phyloP scores from a whole-genome alignment of 1,140 invertebrate genomes.

The Zaprionus vittiger region DNA sequence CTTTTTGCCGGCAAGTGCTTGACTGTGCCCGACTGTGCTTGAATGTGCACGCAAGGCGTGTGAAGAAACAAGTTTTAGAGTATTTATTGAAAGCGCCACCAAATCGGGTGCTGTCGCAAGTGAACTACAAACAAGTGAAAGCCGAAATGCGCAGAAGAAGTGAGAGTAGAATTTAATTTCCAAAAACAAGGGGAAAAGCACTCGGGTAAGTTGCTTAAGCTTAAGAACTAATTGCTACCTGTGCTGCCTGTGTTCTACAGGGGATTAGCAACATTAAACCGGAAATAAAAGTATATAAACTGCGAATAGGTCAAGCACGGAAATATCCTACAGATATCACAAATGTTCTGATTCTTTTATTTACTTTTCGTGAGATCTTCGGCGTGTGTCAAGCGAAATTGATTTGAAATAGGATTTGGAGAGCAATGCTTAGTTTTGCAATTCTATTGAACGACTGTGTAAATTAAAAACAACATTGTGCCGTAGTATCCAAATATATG shows the following conservation, averaged over 20 bases:
- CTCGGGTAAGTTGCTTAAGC: conserved; percentile 35
- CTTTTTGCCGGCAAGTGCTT: conserved; percentile 56
- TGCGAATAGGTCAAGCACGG: background rate
- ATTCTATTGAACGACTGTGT: background rate
- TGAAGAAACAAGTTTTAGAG: conserved; percentile 13
- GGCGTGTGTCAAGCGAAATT: too few species aligned
- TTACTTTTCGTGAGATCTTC: background rate
- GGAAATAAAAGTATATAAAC: conserved; percentile 4
- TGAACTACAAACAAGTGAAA: conserved; percentile 21
- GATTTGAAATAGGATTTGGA: background rate
- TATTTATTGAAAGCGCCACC: conserved; percentile 12
- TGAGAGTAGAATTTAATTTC: conserved; percentile 22
- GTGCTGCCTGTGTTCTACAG: conserved; percentile 19
- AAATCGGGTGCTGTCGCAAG: conserved; percentile 13
- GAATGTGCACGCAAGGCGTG: conserved; percentile 18
- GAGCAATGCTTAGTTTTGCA: background rate
- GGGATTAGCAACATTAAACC: conserved; percentile 31
- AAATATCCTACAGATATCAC: background rate
- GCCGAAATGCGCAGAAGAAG: conserved; percentile 26
- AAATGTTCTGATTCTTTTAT: background rate
- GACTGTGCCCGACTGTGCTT: conserved; percentile 24
- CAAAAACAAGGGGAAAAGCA: conserved; percentile 18
- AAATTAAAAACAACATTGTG: background rate
- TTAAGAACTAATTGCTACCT: conserved; percentile 36
- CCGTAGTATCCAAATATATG: background rate